Percentiles rank a stretch among this genome's conserved stretches.
phyloP scores from a whole-genome alignment of 2,797 vertebrate genomes.

The Valencia hispanica region DNA sequence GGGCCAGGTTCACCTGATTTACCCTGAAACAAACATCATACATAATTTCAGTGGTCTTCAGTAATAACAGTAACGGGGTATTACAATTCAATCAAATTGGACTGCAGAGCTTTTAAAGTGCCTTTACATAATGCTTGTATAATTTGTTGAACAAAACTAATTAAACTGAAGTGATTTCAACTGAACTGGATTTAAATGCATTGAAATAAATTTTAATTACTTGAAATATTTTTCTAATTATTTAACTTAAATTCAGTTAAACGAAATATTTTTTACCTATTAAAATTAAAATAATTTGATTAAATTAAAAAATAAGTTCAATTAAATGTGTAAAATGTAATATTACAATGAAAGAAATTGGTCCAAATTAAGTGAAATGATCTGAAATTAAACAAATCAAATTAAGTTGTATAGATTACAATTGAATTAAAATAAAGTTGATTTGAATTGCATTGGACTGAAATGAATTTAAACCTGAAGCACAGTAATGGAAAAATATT shows the following conservation, averaged over 20 bases:
- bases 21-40: conserved; percentile 79
- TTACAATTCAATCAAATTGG: neutral
- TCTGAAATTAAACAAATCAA: too few species aligned
- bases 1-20: conserved; percentile 94
- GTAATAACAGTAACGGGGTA: neutral
- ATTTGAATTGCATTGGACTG: neutral
- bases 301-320: neutral
- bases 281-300: neutral
- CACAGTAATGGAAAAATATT: neutral
- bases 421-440: too few species aligned
- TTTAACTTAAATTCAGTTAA: too few species aligned
- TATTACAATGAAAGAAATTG: too few species aligned
- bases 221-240: too few species aligned
- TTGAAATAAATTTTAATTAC: neutral
- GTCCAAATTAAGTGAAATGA: too few species aligned
- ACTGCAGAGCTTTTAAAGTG: neutral
- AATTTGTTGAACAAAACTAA: neutral
- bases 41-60: neutral
- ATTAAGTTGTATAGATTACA: too few species aligned
- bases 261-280: too few species aligned
- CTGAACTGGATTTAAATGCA: neutral
- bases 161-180: too few species aligned
- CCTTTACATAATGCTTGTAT: neutral
- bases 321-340: neutral
- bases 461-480: neutral